phyloP scores from a whole-genome alignment of 2,113 vertebrate species.

The Oxygymnocypris stewartii region DNA sequence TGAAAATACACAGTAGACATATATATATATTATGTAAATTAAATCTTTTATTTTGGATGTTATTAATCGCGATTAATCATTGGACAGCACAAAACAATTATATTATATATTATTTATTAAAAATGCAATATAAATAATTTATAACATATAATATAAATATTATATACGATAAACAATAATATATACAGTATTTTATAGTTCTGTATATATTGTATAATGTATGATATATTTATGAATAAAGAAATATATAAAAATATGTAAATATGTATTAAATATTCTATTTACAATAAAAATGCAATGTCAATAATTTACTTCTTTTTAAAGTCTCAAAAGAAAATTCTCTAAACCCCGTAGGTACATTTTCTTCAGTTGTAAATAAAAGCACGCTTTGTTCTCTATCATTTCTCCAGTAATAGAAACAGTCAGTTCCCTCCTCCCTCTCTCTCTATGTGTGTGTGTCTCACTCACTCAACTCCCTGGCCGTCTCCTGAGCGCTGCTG shows the following conservation, averaged over 20 bases:
- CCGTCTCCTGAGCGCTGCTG: background rate
- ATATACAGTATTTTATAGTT: background rate
- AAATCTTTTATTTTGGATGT: too few species aligned
- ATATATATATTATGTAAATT: too few species aligned
- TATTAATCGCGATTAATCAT: too few species aligned
- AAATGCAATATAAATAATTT: background rate
- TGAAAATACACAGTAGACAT: background rate
- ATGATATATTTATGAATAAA: background rate
- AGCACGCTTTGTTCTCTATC: background rate
- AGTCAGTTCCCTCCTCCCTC: background rate
- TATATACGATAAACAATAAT: background rate
- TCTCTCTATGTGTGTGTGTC: background rate
- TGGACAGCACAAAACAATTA: too few species aligned
- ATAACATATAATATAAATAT: background rate
- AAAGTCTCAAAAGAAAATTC: background rate
- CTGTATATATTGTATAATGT: background rate
- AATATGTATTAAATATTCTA: too few species aligned
- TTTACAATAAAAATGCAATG: background rate
- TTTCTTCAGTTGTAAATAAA: background rate
- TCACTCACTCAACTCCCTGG: background rate
- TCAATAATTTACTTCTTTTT: background rate
- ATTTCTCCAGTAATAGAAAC: conserved; percentile 21
- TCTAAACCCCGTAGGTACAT: background rate
- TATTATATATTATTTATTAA: background rate
- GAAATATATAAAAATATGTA: background rate